Evolutionary conservation across 53 echinoderm and acorn worm species (phyloP), one percentile per base, ranked within the genome.

Genomic region (Arbacia lixula): DNA sequence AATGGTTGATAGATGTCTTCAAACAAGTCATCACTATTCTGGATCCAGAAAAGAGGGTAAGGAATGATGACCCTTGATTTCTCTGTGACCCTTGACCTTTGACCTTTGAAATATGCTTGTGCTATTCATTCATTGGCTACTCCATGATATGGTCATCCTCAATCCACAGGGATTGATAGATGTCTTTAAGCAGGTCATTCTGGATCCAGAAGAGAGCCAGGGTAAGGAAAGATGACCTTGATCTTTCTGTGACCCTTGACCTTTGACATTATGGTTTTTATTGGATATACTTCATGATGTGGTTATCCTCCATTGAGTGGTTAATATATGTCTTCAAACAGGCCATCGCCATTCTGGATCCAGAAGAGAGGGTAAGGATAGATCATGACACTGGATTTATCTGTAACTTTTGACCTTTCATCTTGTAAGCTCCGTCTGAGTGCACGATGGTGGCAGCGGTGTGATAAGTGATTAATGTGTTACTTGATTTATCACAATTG

Each of bases 101-200:
- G 14, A 46, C 14, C 8, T 8, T 46, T 46, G 46, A 46, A 46
- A 46, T 46, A 46, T 10, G 46, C 14, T 46, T 46, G 14, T 46
- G 46, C 14, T 46, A 14, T 46, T 14, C 14, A 14, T 12, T 50
- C 72, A 75, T 36, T 26, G 42, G 10, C 36, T 19, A 5, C 50
- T 88, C 25, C 58, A 62, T 35, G 71, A 88, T 63, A 63, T 72
- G 12, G 69, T 89, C 46, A 89, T 89, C 12, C 85, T 85, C 36
- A 58, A 89, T 29, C 89, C 89, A 17, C 89, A 89, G 68, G 85
- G 89, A 85, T 60, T 89, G 55, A 77, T 89, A 30, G 85, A 89
- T 68, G 68, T 68, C 35, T 89, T 89, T 71, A 89, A 89, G 67
- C 75, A 68, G 17, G 69, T 89, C 60, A 85, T 89, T n/a, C n/a